Percentiles rank a stretch among this genome's conserved stretches.
Evolutionary conservation across 2,797 vertebrate genomes (phyloP).

Genomic region (Sarcoramphus papa): DNA sequence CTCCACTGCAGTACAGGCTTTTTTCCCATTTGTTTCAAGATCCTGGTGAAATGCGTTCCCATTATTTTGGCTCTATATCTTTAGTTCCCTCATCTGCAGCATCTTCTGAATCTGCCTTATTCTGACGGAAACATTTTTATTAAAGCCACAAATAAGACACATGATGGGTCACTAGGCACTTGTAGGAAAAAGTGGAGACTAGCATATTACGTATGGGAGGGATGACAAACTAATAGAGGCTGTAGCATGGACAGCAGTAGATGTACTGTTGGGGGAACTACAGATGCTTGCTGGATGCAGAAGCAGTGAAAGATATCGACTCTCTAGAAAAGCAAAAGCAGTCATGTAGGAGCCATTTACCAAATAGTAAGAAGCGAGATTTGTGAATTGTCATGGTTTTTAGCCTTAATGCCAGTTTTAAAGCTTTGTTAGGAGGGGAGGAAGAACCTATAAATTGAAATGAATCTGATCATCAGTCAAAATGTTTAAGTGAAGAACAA

Average conservation of each 20-base stretch:
- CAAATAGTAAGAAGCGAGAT: neutral
- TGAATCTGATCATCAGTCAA: neutral
- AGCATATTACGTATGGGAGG: neutral
- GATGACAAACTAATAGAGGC: neutral
- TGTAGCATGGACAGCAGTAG: neutral
- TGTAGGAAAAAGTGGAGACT: neutral
- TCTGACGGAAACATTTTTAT: neutral
- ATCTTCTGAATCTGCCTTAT: neutral
- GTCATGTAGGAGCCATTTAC: neutral
- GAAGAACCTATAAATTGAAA: slow-evolving; percentile 36
- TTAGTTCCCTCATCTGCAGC: neutral
- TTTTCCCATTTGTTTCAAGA: neutral
- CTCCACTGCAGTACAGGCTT: neutral
- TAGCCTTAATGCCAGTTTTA: neutral
- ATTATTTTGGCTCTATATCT: neutral
- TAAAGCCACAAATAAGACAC: slow-evolving; percentile 10
- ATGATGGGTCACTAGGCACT: neutral
- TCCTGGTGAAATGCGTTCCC: neutral
- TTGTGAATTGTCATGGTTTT: slow-evolving; percentile 27
- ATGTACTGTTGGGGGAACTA: neutral
- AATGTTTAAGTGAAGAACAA: slow-evolving; percentile 12
- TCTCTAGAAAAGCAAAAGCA: slow-evolving; percentile 1
- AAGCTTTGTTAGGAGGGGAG: neutral
- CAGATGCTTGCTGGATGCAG: neutral
- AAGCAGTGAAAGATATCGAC: slow-evolving; percentile 23